Percentiles rank a stretch among this genome's conserved stretches.
Conservation (phyloP, 1,140 invertebrate species). For the Venustaconcha ellipsiformis region DNA sequence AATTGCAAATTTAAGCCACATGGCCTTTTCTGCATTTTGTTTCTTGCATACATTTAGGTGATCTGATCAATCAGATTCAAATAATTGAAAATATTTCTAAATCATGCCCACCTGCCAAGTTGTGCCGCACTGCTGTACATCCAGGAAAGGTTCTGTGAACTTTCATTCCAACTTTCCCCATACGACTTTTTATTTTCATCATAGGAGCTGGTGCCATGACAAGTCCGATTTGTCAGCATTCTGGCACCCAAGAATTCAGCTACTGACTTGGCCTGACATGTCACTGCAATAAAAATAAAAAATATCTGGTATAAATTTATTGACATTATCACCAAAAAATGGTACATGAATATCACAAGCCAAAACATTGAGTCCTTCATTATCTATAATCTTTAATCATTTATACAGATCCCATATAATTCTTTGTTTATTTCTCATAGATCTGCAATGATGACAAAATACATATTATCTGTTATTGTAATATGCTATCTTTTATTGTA, state of each 20-base stretch:
- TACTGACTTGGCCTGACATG: conserved; percentile 24
- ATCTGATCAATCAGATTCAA: neutral
- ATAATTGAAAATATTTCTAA: neutral
- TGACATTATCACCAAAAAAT: no score
- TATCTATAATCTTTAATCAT: no score
- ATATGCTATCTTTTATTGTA: no score
- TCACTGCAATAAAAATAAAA: conserved; percentile 20
- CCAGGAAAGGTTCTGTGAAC: conserved; percentile 43
- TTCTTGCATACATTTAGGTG: no score
- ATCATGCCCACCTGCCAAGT: conserved; percentile 34
- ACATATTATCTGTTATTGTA: no score
- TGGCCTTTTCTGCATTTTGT: no score
- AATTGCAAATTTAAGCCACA: no score
- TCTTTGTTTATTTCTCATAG: no score
- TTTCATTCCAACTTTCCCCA: conserved; percentile 41
- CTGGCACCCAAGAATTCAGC: conserved; percentile 13
- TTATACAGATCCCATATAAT: no score
- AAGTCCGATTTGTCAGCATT: conserved; percentile 20
- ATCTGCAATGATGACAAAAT: no score
- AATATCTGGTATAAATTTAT: neutral
- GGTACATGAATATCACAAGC: no score
- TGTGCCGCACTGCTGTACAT: conserved; percentile 36
- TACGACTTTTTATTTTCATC: conserved; percentile 48
- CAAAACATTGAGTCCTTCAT: no score
- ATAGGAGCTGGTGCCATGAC: conserved; percentile 44